These are phyloP conservation scores for Atta colombica DNA, from an alignment of 1,140 invertebrate genomes.

Conservation along the genomic window DNA sequence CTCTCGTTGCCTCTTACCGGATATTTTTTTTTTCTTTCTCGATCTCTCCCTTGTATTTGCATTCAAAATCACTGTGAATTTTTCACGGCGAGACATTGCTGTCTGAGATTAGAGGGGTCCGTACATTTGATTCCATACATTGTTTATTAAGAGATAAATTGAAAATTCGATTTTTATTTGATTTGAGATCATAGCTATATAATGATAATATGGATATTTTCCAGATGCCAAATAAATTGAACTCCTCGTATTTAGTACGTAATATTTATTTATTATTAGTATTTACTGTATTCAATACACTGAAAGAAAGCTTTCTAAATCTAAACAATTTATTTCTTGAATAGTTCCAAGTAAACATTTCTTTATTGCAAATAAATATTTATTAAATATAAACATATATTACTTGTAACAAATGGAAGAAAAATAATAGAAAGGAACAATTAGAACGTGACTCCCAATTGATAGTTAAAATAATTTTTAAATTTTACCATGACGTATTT, in stretches of 20 bases:
- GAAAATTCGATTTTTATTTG: slow-evolving; percentile 31
- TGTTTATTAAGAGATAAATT: slow-evolving; percentile 11
- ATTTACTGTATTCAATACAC: neutral
- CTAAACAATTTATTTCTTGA: too few species aligned
- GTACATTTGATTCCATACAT: neutral
- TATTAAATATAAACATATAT: too few species aligned
- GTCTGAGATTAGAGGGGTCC: neutral
- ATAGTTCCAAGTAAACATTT: too few species aligned
- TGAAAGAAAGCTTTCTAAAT: too few species aligned
- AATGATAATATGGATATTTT: neutral
- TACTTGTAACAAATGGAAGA: too few species aligned
- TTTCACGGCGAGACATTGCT: slow-evolving; percentile 3
- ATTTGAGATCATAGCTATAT: neutral
- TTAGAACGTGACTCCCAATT: too few species aligned
- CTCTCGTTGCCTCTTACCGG: slow-evolving; percentile 47
- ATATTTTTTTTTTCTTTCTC: slow-evolving; percentile 47
- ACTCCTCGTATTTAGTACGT: neutral
- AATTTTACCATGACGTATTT: neutral
- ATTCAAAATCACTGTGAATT: slow-evolving; percentile 54
- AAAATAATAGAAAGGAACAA: too few species aligned
- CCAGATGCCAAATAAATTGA: neutral
- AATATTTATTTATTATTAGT: neutral
- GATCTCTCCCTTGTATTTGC: slow-evolving; percentile 29
- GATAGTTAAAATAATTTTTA: too few species aligned
- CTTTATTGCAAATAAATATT: too few species aligned